Conservation (phyloP, 2,888 invertebrate genomes). For the Erebia palarica region DNA sequence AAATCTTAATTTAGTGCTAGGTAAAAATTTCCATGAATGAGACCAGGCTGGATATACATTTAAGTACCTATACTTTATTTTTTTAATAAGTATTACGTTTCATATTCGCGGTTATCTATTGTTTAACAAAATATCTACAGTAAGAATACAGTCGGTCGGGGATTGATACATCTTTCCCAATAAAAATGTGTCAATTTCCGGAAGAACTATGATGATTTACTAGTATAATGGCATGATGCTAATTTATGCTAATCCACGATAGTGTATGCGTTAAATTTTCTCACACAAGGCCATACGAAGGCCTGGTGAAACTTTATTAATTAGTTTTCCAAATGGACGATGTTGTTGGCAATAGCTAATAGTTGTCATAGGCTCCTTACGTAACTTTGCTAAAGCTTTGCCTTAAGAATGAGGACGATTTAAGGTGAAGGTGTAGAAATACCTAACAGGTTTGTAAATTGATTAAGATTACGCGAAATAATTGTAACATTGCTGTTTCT, state of each 20-base stretch:
- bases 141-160: too few species aligned
- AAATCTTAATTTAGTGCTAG: too few species aligned
- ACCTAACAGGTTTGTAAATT: conserved; percentile 23
- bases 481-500: background rate
- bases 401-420: conserved; percentile 26
- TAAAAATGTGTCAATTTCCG: too few species aligned
- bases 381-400: conserved; percentile 9
- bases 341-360: conserved; percentile 33
- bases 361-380: conserved; percentile 30
- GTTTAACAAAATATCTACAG: too few species aligned
- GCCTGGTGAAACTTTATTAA: conserved; percentile 32
- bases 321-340: conserved; percentile 27
- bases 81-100: too few species aligned
- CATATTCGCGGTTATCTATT: too few species aligned
- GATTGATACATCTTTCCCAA: too few species aligned
- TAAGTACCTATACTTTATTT: too few species aligned
- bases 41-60: too few species aligned
- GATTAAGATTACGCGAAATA: conserved; percentile 10
- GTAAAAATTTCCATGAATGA: too few species aligned
- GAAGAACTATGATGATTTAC: too few species aligned
- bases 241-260: background rate
- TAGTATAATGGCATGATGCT: too few species aligned
- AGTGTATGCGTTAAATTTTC: background rate
- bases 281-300: conserved; percentile 9
- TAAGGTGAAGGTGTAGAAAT: conserved; percentile 25